Evolutionary conservation across 2,888 invertebrate species (phyloP).

Genomic region (Microctonus brassicae): DNA sequence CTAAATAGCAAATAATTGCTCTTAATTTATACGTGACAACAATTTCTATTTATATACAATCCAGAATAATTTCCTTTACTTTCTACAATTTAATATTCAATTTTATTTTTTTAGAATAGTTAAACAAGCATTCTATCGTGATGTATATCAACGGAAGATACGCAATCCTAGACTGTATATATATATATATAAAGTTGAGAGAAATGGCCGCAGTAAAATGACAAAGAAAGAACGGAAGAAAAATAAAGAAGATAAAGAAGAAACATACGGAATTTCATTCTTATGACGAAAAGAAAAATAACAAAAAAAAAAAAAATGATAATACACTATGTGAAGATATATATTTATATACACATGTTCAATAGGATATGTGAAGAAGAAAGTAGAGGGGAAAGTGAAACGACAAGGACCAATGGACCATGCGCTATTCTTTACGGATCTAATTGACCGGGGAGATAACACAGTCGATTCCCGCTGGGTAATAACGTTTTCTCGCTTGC

Average conservation of each 20-base stretch:
- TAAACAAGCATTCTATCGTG: no score
- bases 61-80: not conserved
- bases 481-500: conserved; percentile 58
- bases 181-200: conserved; percentile 4
- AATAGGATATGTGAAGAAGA: conserved; percentile 7
- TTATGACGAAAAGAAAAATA: conserved; percentile 31
- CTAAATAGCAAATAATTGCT: conserved; percentile 7
- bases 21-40: not conserved
- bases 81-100: not conserved
- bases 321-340: not conserved
- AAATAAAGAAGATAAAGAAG: not conserved
- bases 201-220: conserved; percentile 23
- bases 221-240: conserved; percentile 30
- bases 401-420: conserved; percentile 58
- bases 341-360: not conserved
- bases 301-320: conserved; percentile 38
- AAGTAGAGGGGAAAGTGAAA: conserved; percentile 32
- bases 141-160: conserved; percentile 21
- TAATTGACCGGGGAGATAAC: conserved; percentile 69
- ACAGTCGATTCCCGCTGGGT: conserved; percentile 57
- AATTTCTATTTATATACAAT: not conserved
- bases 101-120: no score
- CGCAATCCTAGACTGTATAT: no score
- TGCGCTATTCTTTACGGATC: conserved; percentile 66
- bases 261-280: not conserved